Evolutionary conservation across 1,140 invertebrate genomes (phyloP).

Genomic region (Alviniconcha marisindica): DNA sequence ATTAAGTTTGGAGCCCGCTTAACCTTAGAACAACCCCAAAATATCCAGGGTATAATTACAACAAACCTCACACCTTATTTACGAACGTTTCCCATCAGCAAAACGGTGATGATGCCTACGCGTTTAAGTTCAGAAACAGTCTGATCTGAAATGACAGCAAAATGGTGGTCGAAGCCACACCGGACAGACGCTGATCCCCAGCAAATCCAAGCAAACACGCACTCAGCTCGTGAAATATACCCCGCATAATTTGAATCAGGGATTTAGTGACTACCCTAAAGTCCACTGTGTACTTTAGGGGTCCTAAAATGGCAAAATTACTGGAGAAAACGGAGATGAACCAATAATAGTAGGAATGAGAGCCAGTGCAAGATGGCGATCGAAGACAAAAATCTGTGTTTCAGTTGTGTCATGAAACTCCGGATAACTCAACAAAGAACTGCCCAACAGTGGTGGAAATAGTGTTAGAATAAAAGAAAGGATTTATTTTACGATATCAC

Average conservation of each 20-base stretch:
- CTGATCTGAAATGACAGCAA: too few species aligned
- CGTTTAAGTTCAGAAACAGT: too few species aligned
- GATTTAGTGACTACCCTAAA: background rate
- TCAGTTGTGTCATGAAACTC: background rate
- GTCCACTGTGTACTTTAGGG: background rate
- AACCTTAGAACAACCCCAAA: too few species aligned
- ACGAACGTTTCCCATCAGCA: too few species aligned
- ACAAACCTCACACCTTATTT: too few species aligned
- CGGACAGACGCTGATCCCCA: background rate
- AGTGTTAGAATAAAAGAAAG: background rate
- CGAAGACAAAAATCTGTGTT: background rate
- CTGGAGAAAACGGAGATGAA: background rate
- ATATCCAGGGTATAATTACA: too few species aligned
- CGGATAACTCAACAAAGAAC: background rate
- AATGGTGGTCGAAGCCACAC: background rate
- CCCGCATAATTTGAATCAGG: background rate
- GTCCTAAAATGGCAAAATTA: background rate
- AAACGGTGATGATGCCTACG: too few species aligned
- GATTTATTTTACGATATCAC: background rate
- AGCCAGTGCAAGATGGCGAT: background rate
- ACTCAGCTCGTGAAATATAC: background rate
- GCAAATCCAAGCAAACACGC: background rate
- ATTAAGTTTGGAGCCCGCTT: too few species aligned
- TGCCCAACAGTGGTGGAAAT: background rate
- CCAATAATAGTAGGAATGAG: background rate